A percentile compares a stretch with the other conserved stretches of the same genome.
Evolutionary conservation across 2,888 invertebrate species (phyloP).

Genomic region (Cacoxenus indagator): DNA sequence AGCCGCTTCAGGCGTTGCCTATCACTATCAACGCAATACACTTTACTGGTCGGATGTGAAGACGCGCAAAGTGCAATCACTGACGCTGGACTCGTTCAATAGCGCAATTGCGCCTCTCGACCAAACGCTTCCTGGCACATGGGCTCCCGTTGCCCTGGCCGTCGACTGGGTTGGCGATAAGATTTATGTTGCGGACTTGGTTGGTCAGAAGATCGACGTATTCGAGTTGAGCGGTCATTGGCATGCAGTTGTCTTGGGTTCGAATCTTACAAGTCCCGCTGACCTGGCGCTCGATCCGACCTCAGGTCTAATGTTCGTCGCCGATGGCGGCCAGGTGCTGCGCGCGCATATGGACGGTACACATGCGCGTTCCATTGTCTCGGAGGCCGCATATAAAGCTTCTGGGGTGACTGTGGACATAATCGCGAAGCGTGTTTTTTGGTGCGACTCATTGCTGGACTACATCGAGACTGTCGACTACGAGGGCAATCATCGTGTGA

Average conservation of each 20-base stretch:
- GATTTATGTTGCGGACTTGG: slow-evolving; percentile 92
- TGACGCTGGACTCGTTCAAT: slow-evolving; percentile 70
- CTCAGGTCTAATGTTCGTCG: slow-evolving; percentile 88
- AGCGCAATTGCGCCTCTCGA: slow-evolving; percentile 73
- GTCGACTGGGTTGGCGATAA: slow-evolving; percentile 98
- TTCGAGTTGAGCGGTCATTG: slow-evolving; percentile 88
- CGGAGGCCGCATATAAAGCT: slow-evolving; percentile 94
- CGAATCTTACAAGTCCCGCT: slow-evolving; percentile 90
- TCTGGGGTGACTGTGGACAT: slow-evolving; percentile 92
- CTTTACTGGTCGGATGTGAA: slow-evolving; percentile 93
- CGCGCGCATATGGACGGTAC: slow-evolving; percentile 97
- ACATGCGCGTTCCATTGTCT: slow-evolving; percentile 84
- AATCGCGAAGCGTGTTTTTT: slow-evolving; percentile 90
- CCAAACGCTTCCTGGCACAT: slow-evolving; percentile 84
- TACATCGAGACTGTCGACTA: slow-evolving; percentile 97
- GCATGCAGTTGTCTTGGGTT: slow-evolving; percentile 92
- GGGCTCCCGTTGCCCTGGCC: slow-evolving; percentile 91
- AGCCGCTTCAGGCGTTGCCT: slow-evolving; percentile 88
- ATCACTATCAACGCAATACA: slow-evolving; percentile 81
- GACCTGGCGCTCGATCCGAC: slow-evolving; percentile 95
- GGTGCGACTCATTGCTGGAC: slow-evolving; percentile 96
- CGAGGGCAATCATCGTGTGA: slow-evolving; percentile 84
- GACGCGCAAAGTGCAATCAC: slow-evolving; percentile 81
- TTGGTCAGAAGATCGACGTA: slow-evolving; percentile 94
- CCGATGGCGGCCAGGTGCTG: slow-evolving; percentile 86